Evolutionary conservation across 2,888 invertebrate species (phyloP), one percentile per base, ranked within the genome.

Genomic region (Aleiodes leptofemur): DNA sequence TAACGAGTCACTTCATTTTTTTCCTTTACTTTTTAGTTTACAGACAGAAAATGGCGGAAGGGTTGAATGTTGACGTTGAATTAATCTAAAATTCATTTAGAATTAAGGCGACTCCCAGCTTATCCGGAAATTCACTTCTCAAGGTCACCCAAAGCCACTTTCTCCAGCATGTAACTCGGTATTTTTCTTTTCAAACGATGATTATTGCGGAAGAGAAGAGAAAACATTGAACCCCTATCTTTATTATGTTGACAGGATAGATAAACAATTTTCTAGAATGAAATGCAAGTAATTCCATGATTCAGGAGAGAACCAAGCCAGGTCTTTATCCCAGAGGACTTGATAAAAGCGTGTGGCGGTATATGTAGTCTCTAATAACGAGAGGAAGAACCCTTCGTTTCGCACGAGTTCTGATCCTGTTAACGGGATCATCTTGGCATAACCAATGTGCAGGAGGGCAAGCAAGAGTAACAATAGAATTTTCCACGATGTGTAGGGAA

Each of bases 341-440:
- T 78, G 78, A 80, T 76, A 81, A 81, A 81, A 82, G 79, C 81
- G 79, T 43, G 61, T 57, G 57, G 57, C 64, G 64, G 64, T 23
- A 14, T 64, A 16, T 13, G 61, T 53, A 56, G 83, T 83, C 81
- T 81, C 82, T 82, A 85, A 86, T 86, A 86, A 86, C 82, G 84
- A 77, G 11, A 53, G 84, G 83, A 77, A 84, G 85, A 84, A 84
- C 86, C 85, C 86, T 85, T 83, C 77, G 69, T 51, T 77, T 80
- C 81, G 79, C 80, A 78, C 82, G 81, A 83, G 82, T 81, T 83
- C 81, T 86, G 86, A 88, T 88, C 87, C 87, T 83, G 87, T 87
- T 88, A 88, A 86, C 86, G 74, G 85, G 87, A 88, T 88, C 85
- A 88, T 84, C 82, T 82, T 74, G 14, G 64, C 53, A 73, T 69